Evolutionary conservation across 2,113 vertebrate genomes (phyloP), one percentile per base, ranked within the genome.

Genomic region (Caretta caretta): DNA sequence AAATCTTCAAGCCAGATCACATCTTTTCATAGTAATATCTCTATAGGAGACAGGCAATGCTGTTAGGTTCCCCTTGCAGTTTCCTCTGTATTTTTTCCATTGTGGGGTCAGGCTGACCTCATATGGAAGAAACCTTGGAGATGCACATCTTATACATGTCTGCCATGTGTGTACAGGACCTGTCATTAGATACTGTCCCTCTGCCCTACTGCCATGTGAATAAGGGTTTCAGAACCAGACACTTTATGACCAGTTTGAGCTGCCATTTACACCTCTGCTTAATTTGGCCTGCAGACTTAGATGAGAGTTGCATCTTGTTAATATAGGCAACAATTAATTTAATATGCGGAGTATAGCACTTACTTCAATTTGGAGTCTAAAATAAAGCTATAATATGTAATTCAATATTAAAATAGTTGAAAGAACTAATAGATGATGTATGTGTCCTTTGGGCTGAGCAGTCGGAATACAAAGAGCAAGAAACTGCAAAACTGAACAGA

Each of bases 391-490:
- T 54, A 84, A n/a, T 42, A 29, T 80, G 48, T 90, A 86, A 59
- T 59, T 59, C 57, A 59, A 29, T 59, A 59, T 59, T 59, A 59
- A 12, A 59, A 59, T 29, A 59, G 27, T 29, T 59, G 57, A 59
- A 59, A 59, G 27, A 59, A 59, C 57, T 59, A 59, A 12, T 59
- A 59, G 27, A 29, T 13, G 57, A 59, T 29, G 25, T 59, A 57
- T 57, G 57, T 93, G 53, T 80, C 53, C 29, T 27, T 89, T 85
- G 29, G 91, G 38, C 56, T 84, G 93, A 31, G 51, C 93, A 88
- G 48, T 89, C 84, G 92, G 83, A 94, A 94, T 69, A 80, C 46
- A 93, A 95, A 86, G 78, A 95, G 80, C 29, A 88, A 83, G 57
- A 85, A 96, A 84, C 69, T 94, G 80, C 42, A 84, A 86, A 93